Evolutionary conservation across 1,140 invertebrate genomes (phyloP).

Genomic region (Rhyacophila brunnea): DNA sequence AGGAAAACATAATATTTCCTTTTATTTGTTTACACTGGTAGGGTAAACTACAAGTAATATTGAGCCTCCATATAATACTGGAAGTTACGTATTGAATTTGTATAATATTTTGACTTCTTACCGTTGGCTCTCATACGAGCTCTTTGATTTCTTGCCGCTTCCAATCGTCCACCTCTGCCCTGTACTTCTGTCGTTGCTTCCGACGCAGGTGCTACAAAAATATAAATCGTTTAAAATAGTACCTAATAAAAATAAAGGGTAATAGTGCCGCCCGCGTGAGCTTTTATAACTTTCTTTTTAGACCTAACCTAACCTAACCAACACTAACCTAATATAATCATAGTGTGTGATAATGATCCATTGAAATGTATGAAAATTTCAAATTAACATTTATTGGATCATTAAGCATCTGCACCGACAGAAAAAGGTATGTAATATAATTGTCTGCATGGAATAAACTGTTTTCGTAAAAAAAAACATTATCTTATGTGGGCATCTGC

Average conservation of each 20-base stretch:
- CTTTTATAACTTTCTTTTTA: neutral
- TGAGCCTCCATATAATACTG: too few species aligned
- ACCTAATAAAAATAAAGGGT: neutral
- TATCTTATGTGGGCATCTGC: too few species aligned
- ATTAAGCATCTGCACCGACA: neutral
- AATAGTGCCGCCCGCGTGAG: neutral
- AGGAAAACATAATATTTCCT: neutral
- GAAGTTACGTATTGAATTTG: too few species aligned
- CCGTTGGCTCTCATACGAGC: constrained; percentile 60
- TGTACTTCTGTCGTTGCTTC: neutral
- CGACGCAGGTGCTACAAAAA: neutral
- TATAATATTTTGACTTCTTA: constrained; percentile 31
- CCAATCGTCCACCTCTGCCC: constrained; percentile 48
- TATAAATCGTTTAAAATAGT: neutral
- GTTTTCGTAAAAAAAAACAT: too few species aligned
- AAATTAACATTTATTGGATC: neutral
- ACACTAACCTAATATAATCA: too few species aligned
- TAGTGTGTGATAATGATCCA: too few species aligned
- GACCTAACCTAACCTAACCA: too few species aligned
- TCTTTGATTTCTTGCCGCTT: constrained; percentile 62
- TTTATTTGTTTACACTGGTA: too few species aligned
- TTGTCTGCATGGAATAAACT: too few species aligned
- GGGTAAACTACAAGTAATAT: too few species aligned
- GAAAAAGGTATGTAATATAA: neutral
- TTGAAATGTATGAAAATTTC: too few species aligned